Evolutionary conservation across 2,113 vertebrate species (phyloP).

Genomic region (Taxidea taxus): DNA sequence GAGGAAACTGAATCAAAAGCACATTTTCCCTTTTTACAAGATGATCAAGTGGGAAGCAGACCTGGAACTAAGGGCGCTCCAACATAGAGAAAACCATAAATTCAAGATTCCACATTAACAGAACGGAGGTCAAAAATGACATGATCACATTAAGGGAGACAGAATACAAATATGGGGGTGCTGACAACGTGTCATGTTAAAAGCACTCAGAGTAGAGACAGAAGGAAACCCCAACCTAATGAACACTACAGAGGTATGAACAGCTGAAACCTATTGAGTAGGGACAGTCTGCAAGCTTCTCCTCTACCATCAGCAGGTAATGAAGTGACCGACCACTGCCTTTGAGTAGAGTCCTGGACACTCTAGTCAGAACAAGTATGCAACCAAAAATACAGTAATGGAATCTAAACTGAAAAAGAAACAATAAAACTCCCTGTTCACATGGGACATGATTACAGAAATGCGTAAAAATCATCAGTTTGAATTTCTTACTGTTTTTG

Average conservation of each 20-base stretch:
- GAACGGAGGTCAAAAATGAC: neutral
- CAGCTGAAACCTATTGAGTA: neutral
- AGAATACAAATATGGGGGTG: neutral
- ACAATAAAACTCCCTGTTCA: neutral
- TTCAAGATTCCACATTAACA: neutral
- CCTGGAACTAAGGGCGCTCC: neutral
- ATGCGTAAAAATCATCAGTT: neutral
- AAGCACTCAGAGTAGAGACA: neutral
- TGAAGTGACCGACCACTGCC: neutral
- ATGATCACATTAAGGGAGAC: neutral
- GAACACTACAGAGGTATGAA: neutral
- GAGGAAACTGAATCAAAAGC: neutral
- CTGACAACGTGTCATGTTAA: neutral
- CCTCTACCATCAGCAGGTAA: neutral
- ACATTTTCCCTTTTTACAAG: too few relatives aligned
- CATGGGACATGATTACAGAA: neutral
- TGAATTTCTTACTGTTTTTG: neutral
- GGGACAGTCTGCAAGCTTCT: neutral
- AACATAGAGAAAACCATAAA: neutral
- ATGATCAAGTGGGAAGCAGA: neutral
- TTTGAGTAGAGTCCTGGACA: neutral
- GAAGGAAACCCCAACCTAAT: neutral
- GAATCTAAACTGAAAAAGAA: neutral
- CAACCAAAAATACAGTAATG: neutral
- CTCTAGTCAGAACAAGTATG: neutral